A percentile compares a stretch with the other conserved stretches of the same genome.
These are phyloP conservation scores for Acyrthosiphon pisum DNA, from an alignment of 1,140 invertebrate species.

Conservation along the genomic window DNA sequence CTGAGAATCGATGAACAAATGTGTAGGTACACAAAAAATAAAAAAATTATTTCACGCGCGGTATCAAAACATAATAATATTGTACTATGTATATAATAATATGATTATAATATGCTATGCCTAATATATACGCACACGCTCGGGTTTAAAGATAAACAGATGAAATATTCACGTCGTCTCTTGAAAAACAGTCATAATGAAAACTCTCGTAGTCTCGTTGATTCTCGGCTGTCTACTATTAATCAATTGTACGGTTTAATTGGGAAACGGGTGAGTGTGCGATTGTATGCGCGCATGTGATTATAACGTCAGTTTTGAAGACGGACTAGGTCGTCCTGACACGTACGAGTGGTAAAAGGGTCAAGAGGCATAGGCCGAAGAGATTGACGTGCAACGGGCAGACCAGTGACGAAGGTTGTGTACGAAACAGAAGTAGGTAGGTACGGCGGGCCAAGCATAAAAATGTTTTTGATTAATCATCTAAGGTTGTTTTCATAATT, in stretches of 20 bases:
- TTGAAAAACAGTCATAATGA: not conserved
- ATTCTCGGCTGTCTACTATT: not conserved
- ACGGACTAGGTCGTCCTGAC: conserved; percentile 12
- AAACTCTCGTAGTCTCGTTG: not conserved
- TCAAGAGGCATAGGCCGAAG: conserved; percentile 39
- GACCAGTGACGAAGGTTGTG: conserved; percentile 22
- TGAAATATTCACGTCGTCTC: not conserved
- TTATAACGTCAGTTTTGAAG: conserved; percentile 45
- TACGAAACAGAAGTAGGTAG: not conserved
- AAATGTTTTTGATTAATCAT: conserved; percentile 48
- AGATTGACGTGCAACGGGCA: conserved; percentile 37
- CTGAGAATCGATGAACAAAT: too few relatives aligned
- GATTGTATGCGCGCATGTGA: conserved; percentile 13
- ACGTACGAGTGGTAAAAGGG: conserved; percentile 35
- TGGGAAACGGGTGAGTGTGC: conserved; percentile 14
- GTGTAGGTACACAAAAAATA: not conserved
- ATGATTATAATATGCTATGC: not conserved
- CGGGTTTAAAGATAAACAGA: not conserved
- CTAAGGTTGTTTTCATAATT: conserved; percentile 49
- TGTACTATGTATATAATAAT: not conserved
- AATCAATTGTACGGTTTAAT: conserved; percentile 29
- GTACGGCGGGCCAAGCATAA: not conserved
- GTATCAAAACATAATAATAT: not conserved
- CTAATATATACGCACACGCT: too few relatives aligned
- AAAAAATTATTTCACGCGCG: not conserved